Base-by-base conservation (phyloP, 2,113 vertebrate species). In the Todiramphus chloris region DNA sequence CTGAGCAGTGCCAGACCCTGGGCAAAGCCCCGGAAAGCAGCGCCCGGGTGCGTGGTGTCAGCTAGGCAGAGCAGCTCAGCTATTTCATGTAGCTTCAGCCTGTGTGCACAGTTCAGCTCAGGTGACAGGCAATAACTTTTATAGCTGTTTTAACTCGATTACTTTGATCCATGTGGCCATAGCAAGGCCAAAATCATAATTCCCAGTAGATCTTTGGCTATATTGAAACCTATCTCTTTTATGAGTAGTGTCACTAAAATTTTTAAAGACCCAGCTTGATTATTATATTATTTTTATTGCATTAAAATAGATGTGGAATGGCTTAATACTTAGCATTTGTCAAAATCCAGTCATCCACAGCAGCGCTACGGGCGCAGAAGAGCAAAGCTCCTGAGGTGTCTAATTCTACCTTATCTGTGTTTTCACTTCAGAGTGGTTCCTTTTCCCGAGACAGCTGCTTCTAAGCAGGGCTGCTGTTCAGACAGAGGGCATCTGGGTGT, bases 401-500 rank as follows among this genome's bases (percentile, higher is more conserved):
- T 67, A 8, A 8, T 28, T 23, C 8, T 19, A 3, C 20, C 10
- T 3, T 30, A 2, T 70, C 39, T 90, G 51, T 64, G 15, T 70
- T 44, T 41, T 74, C 87, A 90, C 74, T 97, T n/a, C 14, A 72
- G 96, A 58, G 93, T 90, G 79, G 62, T 94, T 35, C 63, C 76
- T 96, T 59, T 96, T 87, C 87, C 94, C 56, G 46, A 93, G 31
- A 58, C 16, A 62, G 44, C 56, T 24, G 83, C 94, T 84, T 94
- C 87, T 43, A 78, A 51, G 21, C 44, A 75, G 55, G 27, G 15
- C 37, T 35, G 5, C 31, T 16, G 56, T 53, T 78, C 91, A 51
- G 68, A 37, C 77, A 50, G 53, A 58, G 66, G 93, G 69, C 94
- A 96, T 81, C 76, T 91, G 78, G n/a, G 90, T 53, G 90, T 97